A percentile compares a stretch with the other conserved stretches of the same genome.
phyloP scores from a whole-genome alignment of 2,888 invertebrate genomes.

The Fragum fragum region DNA sequence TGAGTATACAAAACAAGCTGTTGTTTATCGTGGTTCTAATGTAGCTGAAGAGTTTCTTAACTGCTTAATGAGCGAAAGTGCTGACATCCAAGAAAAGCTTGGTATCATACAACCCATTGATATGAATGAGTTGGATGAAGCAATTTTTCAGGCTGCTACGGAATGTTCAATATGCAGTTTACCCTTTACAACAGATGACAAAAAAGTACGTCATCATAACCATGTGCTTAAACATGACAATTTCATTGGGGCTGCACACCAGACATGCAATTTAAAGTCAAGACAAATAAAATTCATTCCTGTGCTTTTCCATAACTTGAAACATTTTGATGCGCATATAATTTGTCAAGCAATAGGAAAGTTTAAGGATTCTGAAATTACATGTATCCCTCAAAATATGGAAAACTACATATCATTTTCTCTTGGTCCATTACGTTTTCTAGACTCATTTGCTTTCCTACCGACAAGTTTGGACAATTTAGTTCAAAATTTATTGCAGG shows the following conservation, averaged over 20 bases:
- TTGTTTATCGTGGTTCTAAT: slow-evolving; percentile 14
- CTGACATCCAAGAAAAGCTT: slow-evolving; percentile 41
- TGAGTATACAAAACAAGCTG: slow-evolving; percentile 22
- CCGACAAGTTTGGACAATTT: slow-evolving; percentile 35
- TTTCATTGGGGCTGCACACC: slow-evolving; percentile 39
- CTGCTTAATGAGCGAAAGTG: slow-evolving; percentile 27
- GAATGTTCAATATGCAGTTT: slow-evolving; percentile 18
- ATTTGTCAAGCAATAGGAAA: slow-evolving; percentile 21
- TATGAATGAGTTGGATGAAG: neutral
- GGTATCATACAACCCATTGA: slow-evolving; percentile 34
- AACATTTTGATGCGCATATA: slow-evolving; percentile 44
- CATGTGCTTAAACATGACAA: slow-evolving; percentile 37
- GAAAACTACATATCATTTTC: slow-evolving; percentile 54
- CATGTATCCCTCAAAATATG: slow-evolving; percentile 46
- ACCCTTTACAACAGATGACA: neutral
- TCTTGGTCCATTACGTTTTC: slow-evolving; percentile 46
- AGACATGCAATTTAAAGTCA: slow-evolving; percentile 39
- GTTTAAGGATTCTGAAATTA: slow-evolving; percentile 38
- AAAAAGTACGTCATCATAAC: slow-evolving; percentile 43
- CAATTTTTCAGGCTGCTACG: slow-evolving; percentile 54
- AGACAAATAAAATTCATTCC: slow-evolving; percentile 34
- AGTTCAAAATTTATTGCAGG: slow-evolving; percentile 40
- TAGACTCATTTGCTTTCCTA: slow-evolving; percentile 56
- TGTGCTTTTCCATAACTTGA: slow-evolving; percentile 45
- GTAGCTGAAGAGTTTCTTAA: slow-evolving; percentile 7